A percentile compares a stretch with the other conserved stretches of the same genome.
These are phyloP conservation scores for Apotomis turbidana DNA, from an alignment of 2,888 invertebrate genomes.

Conservation along the genomic window DNA sequence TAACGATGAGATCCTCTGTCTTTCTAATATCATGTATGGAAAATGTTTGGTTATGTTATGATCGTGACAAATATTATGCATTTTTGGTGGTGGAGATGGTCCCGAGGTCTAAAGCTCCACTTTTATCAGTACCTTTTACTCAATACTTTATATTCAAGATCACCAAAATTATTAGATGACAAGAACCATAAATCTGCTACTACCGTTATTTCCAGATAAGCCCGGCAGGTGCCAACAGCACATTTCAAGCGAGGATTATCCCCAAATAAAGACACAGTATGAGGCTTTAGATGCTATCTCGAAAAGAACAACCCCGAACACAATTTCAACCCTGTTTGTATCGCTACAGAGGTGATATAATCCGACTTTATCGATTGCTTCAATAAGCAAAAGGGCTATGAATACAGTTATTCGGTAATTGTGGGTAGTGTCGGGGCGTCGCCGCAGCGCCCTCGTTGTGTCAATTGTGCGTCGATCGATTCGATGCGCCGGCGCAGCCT, in stretches of 20 bases:
- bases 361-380: not conserved
- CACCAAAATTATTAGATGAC: not conserved
- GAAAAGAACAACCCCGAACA: not conserved
- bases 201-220: constrained; percentile 40
- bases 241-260: constrained; percentile 48
- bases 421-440: constrained; percentile 45
- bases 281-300: constrained; percentile 28
- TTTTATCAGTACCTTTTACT: no score
- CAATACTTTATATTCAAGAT: no score
- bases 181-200: not conserved
- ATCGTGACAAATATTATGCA: no score
- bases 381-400: constrained; percentile 43
- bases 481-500: constrained; percentile 54
- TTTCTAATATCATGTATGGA: no score
- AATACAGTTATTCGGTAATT: constrained; percentile 54
- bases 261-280: constrained; percentile 35
- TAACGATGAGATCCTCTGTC: no score
- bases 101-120: no score
- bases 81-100: no score
- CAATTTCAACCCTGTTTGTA: not conserved
- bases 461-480: constrained; percentile 62
- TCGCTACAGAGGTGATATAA: not conserved
- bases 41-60: no score
- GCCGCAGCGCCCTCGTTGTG: constrained; percentile 63
- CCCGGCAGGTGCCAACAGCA: constrained; percentile 48